These are phyloP conservation scores for Ceriagrion tenellum DNA, from an alignment of 2,888 invertebrate genomes.

Conservation along the genomic window DNA sequence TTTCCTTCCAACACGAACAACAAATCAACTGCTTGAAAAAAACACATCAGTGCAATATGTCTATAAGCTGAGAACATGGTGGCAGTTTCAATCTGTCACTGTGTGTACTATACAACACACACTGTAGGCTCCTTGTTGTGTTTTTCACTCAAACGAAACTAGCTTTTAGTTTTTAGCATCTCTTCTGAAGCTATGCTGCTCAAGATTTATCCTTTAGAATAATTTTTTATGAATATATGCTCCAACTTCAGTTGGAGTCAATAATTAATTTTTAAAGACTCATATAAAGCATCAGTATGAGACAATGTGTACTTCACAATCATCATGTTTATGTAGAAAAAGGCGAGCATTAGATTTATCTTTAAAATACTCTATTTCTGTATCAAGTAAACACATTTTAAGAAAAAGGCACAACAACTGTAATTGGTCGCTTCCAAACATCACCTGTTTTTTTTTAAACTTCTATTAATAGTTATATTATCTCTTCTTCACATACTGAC, in stretches of 20 bases:
- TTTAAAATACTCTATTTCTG: constrained; percentile 65
- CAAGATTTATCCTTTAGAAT: constrained; percentile 32
- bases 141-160: constrained; percentile 48
- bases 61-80: constrained; percentile 53
- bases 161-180: constrained; percentile 10
- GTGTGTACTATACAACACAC: constrained; percentile 9
- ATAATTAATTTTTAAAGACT: constrained; percentile 56
- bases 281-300: constrained; percentile 57
- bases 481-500: constrained; percentile 41
- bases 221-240: constrained; percentile 51
- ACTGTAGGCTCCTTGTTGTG: constrained; percentile 45
- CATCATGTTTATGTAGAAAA: constrained; percentile 61
- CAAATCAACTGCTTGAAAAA: constrained; percentile 45
- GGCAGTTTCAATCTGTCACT: constrained; percentile 49
- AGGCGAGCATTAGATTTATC: constrained; percentile 59
- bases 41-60: constrained; percentile 56
- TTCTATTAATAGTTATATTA: constrained; percentile 55
- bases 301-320: constrained; percentile 41
- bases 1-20: constrained; percentile 61
- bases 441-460: constrained; percentile 50
- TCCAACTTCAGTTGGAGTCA: constrained; percentile 18
- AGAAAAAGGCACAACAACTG: constrained; percentile 65
- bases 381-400: constrained; percentile 58
- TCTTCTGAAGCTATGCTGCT: constrained; percentile 19
- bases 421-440: constrained; percentile 64